Conservation (phyloP, 1,140 invertebrate genomes). For the Gonatopus flavifemur region DNA sequence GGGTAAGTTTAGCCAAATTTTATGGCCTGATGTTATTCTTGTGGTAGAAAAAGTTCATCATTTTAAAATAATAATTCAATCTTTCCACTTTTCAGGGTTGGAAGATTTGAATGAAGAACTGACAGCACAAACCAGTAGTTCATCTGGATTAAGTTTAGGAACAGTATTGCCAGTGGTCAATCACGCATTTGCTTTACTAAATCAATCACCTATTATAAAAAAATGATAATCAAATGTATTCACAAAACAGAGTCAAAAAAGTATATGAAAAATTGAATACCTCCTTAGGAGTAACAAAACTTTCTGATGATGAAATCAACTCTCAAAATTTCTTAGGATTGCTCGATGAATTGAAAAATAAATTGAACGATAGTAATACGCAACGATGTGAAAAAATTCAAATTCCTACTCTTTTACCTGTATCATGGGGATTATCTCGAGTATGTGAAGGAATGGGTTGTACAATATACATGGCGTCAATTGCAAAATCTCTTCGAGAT, state of each 20-base stretch:
- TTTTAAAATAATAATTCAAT: not conserved
- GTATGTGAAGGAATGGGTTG: not conserved
- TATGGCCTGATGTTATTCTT: not conserved
- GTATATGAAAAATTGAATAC: conserved; percentile 2
- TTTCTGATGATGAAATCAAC: not conserved
- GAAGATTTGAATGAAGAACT: not conserved
- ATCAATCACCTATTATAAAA: conserved; percentile 2
- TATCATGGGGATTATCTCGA: not conserved
- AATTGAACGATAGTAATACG: conserved; percentile 4
- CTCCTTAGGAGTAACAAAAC: not conserved
- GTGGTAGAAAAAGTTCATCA: too few species aligned
- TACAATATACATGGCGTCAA: conserved; percentile 1
- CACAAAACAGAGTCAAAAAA: not conserved
- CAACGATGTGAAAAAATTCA: conserved; percentile 4
- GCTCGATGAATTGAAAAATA: not conserved
- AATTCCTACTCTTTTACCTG: conserved; percentile 6
- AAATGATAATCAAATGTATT: conserved; percentile 4
- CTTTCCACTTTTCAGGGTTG: not conserved
- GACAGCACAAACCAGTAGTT: not conserved
- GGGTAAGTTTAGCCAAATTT: not conserved
- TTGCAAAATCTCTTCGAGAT: not conserved
- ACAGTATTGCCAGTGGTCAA: not conserved
- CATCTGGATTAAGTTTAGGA: not conserved
- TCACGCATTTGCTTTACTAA: not conserved
- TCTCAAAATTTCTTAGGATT: not conserved